Conservation (phyloP, 2,797 vertebrate species). For the Cyclura pinguis region DNA sequence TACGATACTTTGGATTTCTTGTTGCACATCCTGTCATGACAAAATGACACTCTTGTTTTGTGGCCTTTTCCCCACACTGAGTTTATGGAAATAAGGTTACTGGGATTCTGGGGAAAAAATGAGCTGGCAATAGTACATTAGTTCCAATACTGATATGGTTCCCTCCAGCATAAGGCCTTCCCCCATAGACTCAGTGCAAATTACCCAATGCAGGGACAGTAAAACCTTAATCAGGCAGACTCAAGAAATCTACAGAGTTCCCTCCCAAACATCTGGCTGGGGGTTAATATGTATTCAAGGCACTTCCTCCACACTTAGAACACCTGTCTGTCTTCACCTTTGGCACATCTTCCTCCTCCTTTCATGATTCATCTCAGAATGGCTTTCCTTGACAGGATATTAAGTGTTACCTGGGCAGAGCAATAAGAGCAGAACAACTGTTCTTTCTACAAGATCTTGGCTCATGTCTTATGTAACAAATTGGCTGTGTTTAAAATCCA, state of each 20-base stretch:
- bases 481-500: not conserved
- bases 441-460: not conserved
- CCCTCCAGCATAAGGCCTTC: too few species aligned
- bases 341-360: not conserved
- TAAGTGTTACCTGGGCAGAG: not conserved
- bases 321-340: not conserved
- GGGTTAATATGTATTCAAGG: not conserved
- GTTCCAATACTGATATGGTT: too few species aligned
- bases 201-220: not conserved
- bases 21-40: too few species aligned
- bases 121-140: too few species aligned
- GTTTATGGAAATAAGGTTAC: too few species aligned
- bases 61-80: too few species aligned
- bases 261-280: not conserved
- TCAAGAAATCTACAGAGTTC: not conserved
- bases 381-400: slow-evolving; percentile 10
- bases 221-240: too few species aligned
- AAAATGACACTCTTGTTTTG: too few species aligned
- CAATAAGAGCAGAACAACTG: slow-evolving; percentile 4
- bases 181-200: too few species aligned
- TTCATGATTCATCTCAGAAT: not conserved
- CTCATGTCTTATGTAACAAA: not conserved
- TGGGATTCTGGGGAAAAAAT: too few species aligned
- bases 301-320: not conserved
- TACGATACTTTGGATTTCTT: too few species aligned